Conservation (phyloP, 2,113 vertebrate genomes). For the Charina bottae region DNA sequence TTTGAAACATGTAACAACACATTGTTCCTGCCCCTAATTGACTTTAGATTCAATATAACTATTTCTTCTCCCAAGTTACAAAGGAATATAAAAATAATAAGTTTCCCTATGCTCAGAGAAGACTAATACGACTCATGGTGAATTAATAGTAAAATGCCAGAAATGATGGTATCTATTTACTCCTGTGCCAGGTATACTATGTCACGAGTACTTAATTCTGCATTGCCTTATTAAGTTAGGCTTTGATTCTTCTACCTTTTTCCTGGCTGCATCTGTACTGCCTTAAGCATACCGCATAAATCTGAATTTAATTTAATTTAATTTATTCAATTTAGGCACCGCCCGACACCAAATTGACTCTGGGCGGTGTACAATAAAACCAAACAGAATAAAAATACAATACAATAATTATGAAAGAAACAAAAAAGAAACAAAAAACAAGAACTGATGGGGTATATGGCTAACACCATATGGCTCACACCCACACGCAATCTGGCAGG, state of each 20-base stretch:
- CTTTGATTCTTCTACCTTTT: too few relatives aligned
- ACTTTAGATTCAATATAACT: conserved; percentile 2
- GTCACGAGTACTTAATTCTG: neutral
- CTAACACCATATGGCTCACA: too few relatives aligned
- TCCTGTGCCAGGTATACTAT: neutral
- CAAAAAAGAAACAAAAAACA: too few relatives aligned
- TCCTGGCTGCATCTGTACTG: neutral
- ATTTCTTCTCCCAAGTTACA: neutral
- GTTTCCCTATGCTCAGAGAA: neutral
- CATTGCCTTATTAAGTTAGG: neutral
- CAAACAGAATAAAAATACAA: neutral
- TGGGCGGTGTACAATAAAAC: neutral
- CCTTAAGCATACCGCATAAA: neutral
- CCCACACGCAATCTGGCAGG: too few relatives aligned
- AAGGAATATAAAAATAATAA: neutral
- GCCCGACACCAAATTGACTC: neutral
- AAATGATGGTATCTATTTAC: neutral
- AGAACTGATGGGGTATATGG: too few relatives aligned
- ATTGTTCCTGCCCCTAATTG: neutral
- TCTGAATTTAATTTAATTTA: neutral
- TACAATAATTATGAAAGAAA: neutral
- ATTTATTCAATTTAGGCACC: neutral
- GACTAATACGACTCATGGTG: neutral
- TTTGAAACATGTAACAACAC: neutral
- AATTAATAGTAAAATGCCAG: neutral